phyloP scores from a whole-genome alignment of 2,888 invertebrate genomes.

The Lithophane semibrunnea region DNA sequence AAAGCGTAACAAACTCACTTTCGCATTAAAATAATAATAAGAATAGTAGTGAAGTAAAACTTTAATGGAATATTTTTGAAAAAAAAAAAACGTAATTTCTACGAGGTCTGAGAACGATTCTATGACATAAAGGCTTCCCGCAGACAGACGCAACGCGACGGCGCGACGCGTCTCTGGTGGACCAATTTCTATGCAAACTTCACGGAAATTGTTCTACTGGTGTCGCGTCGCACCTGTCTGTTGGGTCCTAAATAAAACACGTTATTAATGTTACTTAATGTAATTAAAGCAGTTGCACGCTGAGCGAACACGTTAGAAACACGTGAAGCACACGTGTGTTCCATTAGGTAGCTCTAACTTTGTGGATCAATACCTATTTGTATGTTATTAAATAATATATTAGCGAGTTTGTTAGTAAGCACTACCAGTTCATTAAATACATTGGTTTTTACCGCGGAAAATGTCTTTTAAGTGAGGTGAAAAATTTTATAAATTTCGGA shows the following conservation, averaged over 20 bases:
- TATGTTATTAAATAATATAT: not conserved
- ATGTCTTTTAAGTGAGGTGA: not conserved
- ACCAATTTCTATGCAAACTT: too few species aligned
- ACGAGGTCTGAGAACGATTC: too few species aligned
- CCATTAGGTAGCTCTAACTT: constrained; percentile 2
- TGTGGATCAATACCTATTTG: constrained; percentile 2
- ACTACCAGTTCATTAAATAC: constrained; percentile 1
- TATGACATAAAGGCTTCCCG: too few species aligned
- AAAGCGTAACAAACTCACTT: too few species aligned
- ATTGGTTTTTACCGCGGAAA: not conserved
- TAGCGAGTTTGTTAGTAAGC: not conserved
- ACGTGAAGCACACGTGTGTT: constrained; percentile 32
- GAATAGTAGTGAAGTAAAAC: too few species aligned
- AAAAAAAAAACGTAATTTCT: too few species aligned
- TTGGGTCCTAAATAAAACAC: not conserved
- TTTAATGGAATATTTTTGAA: too few species aligned
- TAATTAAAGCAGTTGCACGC: constrained; percentile 15
- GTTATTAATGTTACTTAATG: not conserved
- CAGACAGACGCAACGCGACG: too few species aligned
- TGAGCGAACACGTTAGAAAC: constrained; percentile 16
- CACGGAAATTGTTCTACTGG: too few species aligned
- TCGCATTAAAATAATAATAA: too few species aligned
- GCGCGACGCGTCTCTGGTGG: too few species aligned
- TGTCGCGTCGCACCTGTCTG: too few species aligned
- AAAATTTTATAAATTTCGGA: not conserved